These are phyloP conservation scores for Morus bassanus DNA, from an alignment of 2,797 vertebrate species.

Conservation along the genomic window DNA sequence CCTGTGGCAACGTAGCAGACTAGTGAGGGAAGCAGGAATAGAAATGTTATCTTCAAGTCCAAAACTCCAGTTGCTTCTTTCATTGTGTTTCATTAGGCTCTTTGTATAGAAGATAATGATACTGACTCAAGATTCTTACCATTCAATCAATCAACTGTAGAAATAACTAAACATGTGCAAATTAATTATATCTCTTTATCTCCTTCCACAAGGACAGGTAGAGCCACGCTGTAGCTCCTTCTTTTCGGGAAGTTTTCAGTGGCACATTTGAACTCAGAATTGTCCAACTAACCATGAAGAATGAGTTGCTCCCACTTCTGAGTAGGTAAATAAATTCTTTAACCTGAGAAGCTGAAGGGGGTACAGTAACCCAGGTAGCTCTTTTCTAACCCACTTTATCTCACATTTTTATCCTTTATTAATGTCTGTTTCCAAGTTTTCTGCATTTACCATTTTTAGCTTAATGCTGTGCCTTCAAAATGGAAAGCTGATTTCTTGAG, in stretches of 20 bases:
- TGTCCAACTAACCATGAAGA: background rate
- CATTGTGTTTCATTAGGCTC: background rate
- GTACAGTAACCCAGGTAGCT: background rate
- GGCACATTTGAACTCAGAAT: background rate
- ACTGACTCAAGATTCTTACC: background rate
- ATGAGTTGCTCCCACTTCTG: background rate
- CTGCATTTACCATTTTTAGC: background rate
- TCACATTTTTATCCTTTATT: background rate
- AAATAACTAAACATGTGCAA: background rate
- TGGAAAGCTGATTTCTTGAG: background rate
- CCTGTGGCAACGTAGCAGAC: background rate
- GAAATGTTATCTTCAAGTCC: background rate
- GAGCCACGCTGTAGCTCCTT: background rate
- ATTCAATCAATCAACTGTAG: background rate
- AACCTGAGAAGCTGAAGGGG: background rate
- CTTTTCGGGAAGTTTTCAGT: background rate
- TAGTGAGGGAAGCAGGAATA: background rate
- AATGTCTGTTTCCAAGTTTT: background rate
- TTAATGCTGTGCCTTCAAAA: background rate
- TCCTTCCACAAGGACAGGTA: background rate
- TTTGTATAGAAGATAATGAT: background rate
- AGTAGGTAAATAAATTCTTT: background rate
- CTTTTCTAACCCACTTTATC: background rate
- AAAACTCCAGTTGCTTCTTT: background rate
- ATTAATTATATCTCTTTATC: background rate